A percentile compares a stretch with the other conserved stretches of the same genome.
Conservation (phyloP, 2,888 invertebrate genomes). For the Drymonia ruficornis region DNA sequence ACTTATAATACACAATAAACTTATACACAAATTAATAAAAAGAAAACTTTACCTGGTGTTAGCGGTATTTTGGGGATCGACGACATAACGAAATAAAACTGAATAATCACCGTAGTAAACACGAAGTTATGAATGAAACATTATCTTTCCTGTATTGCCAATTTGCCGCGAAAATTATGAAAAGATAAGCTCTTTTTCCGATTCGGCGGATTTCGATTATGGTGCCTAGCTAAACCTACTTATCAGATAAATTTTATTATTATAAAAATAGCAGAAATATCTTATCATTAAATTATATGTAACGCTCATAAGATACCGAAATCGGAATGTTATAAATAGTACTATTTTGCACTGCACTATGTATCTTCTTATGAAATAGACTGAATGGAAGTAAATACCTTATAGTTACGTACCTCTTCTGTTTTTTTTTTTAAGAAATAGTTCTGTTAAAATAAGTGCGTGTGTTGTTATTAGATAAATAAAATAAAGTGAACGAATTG, state of each 20-base stretch:
- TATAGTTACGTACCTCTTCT: too few relatives aligned
- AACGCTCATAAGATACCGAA: too few relatives aligned
- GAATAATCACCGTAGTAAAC: constrained; percentile 4
- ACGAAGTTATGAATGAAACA: constrained; percentile 31
- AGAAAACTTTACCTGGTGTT: constrained; percentile 41
- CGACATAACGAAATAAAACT: constrained; percentile 13
- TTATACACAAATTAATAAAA: constrained; percentile 61
- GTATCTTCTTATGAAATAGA: too few relatives aligned
- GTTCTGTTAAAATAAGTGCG: too few relatives aligned
- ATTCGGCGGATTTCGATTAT: background rate
- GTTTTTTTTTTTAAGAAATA: too few relatives aligned
- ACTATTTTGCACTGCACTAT: too few relatives aligned
- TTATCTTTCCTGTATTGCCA: constrained; percentile 15
- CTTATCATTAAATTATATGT: background rate
- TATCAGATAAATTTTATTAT: background rate
- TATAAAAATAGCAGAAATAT: background rate
- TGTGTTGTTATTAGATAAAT: too few relatives aligned
- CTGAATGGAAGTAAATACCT: too few relatives aligned
- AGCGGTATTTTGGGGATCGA: constrained; percentile 19
- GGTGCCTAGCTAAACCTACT: background rate
- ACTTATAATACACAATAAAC: constrained; percentile 49
- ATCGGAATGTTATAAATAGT: too few relatives aligned
- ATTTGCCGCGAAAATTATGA: constrained; percentile 12
- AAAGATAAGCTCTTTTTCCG: constrained; percentile 22
- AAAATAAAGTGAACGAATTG: background rate